Base-by-base conservation (phyloP, 2,888 invertebrate genomes). In the Mesorhabditis belari region DNA sequence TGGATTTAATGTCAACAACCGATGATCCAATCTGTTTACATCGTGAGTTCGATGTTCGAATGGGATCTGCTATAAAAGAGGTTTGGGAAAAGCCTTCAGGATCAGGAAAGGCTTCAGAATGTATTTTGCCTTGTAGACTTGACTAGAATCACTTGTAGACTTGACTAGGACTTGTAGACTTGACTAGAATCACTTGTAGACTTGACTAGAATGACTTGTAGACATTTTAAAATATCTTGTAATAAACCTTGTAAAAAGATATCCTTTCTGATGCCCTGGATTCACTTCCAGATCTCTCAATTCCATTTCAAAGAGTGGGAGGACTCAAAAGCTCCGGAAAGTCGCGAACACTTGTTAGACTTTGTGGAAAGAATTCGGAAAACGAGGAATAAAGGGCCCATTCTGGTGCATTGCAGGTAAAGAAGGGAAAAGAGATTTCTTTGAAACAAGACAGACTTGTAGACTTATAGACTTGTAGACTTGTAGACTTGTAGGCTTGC, bases 401-500 rank as follows among this genome's bases (percentile, higher is more conserved):
- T 77, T 55, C 64, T 77, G 44, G 77, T 77, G 9, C 77, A 77
- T 58, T 77, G 77, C 72, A 71, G 71, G 71, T 71, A 55, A 19
- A 24, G 19, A 35, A 17, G 21, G 26, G 24, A 53, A 57, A 49
- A 57, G 23, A 49, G 51, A 25, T 23, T 24, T 23, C 4, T 29
- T 25, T 19, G 25, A n/a, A 56, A 44, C 44, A 25, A 56, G 28
- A 28, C 35, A 27, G 56, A 25, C 4, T 25, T 5, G 24, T 17
- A 4, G 53, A 5, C 26, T 26, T 19, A 5, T 19, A 21, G 23
- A 4, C 12, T 12, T 4, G 25, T n/a, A 21, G 53, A 5, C n/a
- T n/a, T n/a, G n/a, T n/a, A n/a, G n/a, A n/a, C n/a, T n/a, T n/a
- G n/a, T n/a, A n/a, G n/a, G n/a, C n/a, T n/a, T n/a, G n/a, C n/a